Evolutionary conservation across 64 coral and sea anemone species (phyloP), one percentile per base, ranked within the genome.

Genomic region (Platygyra sinensis): DNA sequence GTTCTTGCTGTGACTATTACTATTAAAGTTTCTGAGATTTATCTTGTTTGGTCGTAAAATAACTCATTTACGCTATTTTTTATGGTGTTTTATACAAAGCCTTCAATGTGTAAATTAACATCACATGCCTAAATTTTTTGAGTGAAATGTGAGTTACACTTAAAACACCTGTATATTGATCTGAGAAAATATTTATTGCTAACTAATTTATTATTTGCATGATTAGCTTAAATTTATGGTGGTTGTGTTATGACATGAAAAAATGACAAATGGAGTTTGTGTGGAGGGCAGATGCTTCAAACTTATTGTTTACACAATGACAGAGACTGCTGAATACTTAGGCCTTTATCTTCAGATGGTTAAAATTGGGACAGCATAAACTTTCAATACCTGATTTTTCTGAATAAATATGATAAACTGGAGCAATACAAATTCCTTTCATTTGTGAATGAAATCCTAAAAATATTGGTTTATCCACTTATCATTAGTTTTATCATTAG

Each of bases 261-360:
- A 30, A 71, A 29, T 55, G 33, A 85, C 62, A 51, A 85, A 71
- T 85, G 81, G 81, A 63, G 61, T 60, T 80, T 61, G 13, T n/a
- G 39, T 77, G 12, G 17, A 36, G 80, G 67, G 32, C 80, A 83
- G 60, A 83, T 83, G 60, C 62, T 69, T 42, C 10, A 24, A 51
- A 36, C 33, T 27, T 31, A n/a, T 29, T 71, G 60, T 69, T 51
- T 51, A 51, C 20, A 16, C 13, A 69, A n/a, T 11, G 5, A 7
- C n/a, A 25, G 20, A 69, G 22, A 24, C 5, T 24, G 65, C 22
- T 6, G n/a, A n/a, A n/a, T 67, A 24, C 9, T 22, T n/a, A 0
- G 4, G 64, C 64, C 20, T 24, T 10, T 54, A 57, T 57, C 11
- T 57, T 57, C 11, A 57, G 11, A 12, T 57, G 54, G 54, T 57